Conservation (phyloP, 2,797 vertebrate genomes). For the Phyllotis vaccarum region DNA sequence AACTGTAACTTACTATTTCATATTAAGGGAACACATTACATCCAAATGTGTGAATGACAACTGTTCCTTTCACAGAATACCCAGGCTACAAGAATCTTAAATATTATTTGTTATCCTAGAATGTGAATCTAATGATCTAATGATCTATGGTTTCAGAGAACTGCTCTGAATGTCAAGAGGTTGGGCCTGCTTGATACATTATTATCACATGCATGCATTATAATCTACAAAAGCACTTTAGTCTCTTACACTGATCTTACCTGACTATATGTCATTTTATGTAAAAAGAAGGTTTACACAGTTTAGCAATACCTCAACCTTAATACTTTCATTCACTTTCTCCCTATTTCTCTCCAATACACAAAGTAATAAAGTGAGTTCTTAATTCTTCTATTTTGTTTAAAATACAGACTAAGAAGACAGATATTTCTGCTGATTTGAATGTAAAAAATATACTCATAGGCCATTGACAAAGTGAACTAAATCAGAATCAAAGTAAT, state of each 20-base stretch:
- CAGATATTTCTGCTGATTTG: not conserved
- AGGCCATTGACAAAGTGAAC: not conserved
- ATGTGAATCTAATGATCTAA: not conserved
- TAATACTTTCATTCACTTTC: not conserved
- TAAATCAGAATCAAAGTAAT: not conserved
- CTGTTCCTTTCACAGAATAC: not conserved
- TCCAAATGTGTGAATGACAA: not conserved
- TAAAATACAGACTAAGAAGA: slow-evolving; percentile 14
- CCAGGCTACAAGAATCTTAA: not conserved
- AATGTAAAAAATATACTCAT: not conserved
- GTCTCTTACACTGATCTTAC: not conserved
- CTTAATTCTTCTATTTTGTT: not conserved
- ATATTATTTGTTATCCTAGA: not conserved
- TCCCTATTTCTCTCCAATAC: not conserved
- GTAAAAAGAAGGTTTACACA: not conserved
- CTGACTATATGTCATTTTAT: not conserved
- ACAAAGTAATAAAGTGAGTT: not conserved
- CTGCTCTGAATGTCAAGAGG: not conserved
- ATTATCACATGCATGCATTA: too few relatives aligned
- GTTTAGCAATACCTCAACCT: not conserved
- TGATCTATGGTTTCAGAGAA: not conserved
- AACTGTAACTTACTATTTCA: not conserved
- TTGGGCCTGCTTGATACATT: not conserved
- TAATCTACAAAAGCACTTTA: not conserved
- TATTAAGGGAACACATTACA: not conserved